Conservation (phyloP, 2,113 vertebrate genomes). For the Pogona vitticeps region DNA sequence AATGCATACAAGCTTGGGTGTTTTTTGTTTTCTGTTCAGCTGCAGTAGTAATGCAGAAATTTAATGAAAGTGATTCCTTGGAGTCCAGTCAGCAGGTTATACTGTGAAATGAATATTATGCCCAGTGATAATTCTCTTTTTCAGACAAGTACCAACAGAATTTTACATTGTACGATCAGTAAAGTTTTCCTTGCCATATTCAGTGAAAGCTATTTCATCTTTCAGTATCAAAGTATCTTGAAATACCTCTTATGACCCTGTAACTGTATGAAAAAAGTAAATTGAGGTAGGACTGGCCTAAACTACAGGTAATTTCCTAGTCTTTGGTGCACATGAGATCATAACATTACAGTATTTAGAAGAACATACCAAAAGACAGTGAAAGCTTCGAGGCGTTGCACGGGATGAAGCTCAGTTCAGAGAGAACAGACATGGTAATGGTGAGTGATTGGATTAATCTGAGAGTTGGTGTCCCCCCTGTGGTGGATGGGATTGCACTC, state of each 20-base stretch:
- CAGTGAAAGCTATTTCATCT: not conserved
- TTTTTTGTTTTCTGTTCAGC: not conserved
- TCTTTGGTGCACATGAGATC: not conserved
- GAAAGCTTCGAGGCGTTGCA: not conserved
- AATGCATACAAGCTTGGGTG: not conserved
- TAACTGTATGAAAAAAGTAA: not conserved
- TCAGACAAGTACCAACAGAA: slow-evolving; percentile 17
- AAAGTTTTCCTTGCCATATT: slow-evolving; percentile 10
- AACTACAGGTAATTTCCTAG: not conserved
- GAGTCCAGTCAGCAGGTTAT: slow-evolving; percentile 11
- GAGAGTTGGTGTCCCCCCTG: not conserved
- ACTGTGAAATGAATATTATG: not conserved
- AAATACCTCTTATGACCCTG: not conserved
- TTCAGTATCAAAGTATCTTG: not conserved
- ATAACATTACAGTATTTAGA: too few species aligned
- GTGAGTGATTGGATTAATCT: not conserved
- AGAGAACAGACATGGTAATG: not conserved
- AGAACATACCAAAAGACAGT: slow-evolving; percentile 9
- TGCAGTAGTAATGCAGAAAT: not conserved
- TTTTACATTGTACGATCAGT: slow-evolving; percentile 32
- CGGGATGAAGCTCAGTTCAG: not conserved
- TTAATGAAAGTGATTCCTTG: fast-evolving
- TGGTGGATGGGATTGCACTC: not conserved
- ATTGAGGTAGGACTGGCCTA: not conserved
- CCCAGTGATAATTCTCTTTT: slow-evolving; percentile 14